These are phyloP conservation scores for Neopelma chrysocephalum DNA, from an alignment of 2,797 vertebrate species.

Conservation along the genomic window DNA sequence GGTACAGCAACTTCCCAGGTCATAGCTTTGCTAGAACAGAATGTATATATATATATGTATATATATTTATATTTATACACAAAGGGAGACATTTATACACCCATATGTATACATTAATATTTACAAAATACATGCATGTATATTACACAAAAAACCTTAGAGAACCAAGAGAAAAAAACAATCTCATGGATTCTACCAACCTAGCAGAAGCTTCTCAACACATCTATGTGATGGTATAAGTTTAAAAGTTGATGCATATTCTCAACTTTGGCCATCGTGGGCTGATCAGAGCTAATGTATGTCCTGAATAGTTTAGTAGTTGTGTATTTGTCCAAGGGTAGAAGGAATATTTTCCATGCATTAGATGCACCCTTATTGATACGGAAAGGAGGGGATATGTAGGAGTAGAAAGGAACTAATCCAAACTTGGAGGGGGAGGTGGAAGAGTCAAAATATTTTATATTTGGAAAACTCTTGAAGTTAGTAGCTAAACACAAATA, in stretches of 20 bases:
- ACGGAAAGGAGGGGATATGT: not conserved
- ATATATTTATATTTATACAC: not conserved
- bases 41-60: accelerated
- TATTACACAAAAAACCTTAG: not conserved
- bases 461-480: not conserved
- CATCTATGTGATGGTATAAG: not conserved
- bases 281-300: not conserved
- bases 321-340: not conserved
- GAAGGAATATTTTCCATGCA: not conserved
- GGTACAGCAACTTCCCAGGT: not conserved
- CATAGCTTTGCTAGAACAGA: not conserved
- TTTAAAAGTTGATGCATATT: not conserved
- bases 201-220: not conserved
- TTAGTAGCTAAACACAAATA: not conserved
- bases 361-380: not conserved
- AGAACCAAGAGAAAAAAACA: not conserved
- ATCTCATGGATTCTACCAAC: not conserved
- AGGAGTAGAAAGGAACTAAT: not conserved
- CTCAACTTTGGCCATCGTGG: not conserved
- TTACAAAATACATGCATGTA: not conserved
- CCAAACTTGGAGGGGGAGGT: accelerated
- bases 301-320: not conserved
- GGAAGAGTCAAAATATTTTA: not conserved
- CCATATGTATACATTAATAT: too few relatives aligned
- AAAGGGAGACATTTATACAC: too few relatives aligned